A percentile compares a stretch with the other conserved stretches of the same genome.
Evolutionary conservation across 2,888 invertebrate species (phyloP).

Genomic region (Mantis religiosa): DNA sequence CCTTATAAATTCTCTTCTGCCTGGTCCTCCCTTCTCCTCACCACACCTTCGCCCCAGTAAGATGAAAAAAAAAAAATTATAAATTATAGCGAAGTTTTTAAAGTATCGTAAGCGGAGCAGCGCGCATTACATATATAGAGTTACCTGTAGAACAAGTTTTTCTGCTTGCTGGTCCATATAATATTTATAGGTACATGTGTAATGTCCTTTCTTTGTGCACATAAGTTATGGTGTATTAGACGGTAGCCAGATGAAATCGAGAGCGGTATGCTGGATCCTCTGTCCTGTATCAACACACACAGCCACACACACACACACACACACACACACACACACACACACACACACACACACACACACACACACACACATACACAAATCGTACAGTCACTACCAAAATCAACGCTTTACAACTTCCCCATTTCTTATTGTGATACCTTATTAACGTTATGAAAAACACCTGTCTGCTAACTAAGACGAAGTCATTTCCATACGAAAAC

Average conservation of each 20-base stretch:
- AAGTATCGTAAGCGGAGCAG: not conserved
- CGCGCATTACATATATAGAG: not conserved
- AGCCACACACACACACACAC: no score
- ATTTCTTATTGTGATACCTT: no score
- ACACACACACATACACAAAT: no score
- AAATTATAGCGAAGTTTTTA: not conserved
- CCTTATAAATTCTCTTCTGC: not conserved
- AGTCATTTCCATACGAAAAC: no score
- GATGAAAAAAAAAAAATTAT: not conserved
- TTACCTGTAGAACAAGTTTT: slow-evolving; percentile 9
- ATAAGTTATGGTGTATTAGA: slow-evolving; percentile 9
- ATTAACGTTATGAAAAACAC: no score
- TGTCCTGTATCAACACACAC: not conserved
- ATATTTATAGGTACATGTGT: slow-evolving; percentile 15
- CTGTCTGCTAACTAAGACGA: no score
- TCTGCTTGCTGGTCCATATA: slow-evolving; percentile 8
- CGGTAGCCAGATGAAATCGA: slow-evolving; percentile 12
- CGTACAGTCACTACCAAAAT: no score
- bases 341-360: no score
- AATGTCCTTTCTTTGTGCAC: not conserved
- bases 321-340: not conserved
- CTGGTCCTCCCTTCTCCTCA: not conserved
- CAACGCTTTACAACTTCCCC: no score
- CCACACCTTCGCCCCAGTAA: not conserved
- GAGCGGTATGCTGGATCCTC: not conserved